Evolutionary conservation across 1,140 invertebrate species (phyloP).

Genomic region (Drosophila parabipectinata): DNA sequence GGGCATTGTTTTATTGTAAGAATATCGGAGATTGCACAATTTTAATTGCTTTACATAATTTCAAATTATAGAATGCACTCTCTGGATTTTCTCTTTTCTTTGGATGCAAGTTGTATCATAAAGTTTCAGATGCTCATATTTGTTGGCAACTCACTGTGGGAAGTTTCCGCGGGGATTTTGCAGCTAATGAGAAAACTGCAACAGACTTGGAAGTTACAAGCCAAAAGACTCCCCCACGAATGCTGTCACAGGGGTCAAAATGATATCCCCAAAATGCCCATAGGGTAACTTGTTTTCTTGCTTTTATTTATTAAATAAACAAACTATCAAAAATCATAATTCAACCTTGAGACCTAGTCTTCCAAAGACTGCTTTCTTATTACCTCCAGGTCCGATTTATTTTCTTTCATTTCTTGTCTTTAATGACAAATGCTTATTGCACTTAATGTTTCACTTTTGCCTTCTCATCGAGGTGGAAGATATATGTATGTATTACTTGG

Average conservation of each 20-base stretch:
- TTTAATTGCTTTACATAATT: too few relatives aligned
- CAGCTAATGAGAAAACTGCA: constrained; percentile 73
- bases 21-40: too few relatives aligned
- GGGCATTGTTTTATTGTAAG: neutral
- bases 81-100: too few relatives aligned
- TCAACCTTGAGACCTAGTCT: neutral
- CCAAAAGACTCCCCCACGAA: neutral
- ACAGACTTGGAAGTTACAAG: constrained; percentile 16
- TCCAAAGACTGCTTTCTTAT: neutral
- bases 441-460: constrained; percentile 72
- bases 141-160: constrained; percentile 47
- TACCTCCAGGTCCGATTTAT: neutral
- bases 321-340: neutral
- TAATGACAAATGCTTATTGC: constrained; percentile 73
- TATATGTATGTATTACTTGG: neutral
- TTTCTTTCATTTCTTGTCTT: constrained; percentile 33
- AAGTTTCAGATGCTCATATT: constrained; percentile 4
- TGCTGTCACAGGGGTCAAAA: neutral
- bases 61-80: too few relatives aligned
- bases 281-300: too few relatives aligned
- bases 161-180: constrained; percentile 62
- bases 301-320: neutral
- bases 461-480: constrained; percentile 44
- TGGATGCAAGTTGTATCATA: too few relatives aligned
- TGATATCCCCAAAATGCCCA: neutral